Evolutionary conservation across 2,888 invertebrate species (phyloP).

Genomic region (Liopterus haemorrhoidalis): DNA sequence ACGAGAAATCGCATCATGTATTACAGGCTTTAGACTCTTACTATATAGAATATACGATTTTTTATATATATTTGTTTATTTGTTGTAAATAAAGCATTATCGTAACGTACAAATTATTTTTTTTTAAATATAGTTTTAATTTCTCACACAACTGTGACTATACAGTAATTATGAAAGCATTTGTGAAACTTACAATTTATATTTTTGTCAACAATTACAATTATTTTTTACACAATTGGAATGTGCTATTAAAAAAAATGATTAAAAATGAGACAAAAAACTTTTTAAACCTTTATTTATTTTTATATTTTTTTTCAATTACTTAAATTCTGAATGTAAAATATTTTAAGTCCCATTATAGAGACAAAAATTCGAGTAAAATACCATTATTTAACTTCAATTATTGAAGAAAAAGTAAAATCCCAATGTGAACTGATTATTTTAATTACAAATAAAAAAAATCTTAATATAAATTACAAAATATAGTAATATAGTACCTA

Average conservation of each 20-base stretch:
- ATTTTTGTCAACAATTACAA: slow-evolving; percentile 23
- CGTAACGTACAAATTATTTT: slow-evolving; percentile 8
- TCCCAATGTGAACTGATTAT: slow-evolving; percentile 14
- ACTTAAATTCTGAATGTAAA: no score
- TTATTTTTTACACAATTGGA: slow-evolving; percentile 17
- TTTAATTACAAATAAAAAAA: not conserved
- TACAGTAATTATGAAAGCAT: not conserved
- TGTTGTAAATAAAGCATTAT: not conserved
- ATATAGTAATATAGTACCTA: not conserved
- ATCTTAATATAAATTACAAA: not conserved
- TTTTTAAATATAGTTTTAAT: slow-evolving; percentile 7
- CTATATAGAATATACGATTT: slow-evolving; percentile 1
- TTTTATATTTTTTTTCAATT: slow-evolving; percentile 19
- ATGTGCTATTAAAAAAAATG: slow-evolving; percentile 9
- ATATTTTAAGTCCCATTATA: no score
- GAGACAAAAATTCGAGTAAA: no score
- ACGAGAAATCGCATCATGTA: no score
- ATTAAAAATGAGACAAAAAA: not conserved
- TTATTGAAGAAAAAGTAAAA: no score
- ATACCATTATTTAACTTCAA: no score
- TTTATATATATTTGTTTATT: not conserved
- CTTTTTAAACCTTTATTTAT: slow-evolving; percentile 15
- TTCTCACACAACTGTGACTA: slow-evolving; percentile 6
- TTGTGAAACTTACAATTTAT: not conserved
- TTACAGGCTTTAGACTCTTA: no score